Evolutionary conservation across 2,113 vertebrate species (phyloP), one percentile per base, ranked within the genome.

Genomic region (Thamnaconus septentrionalis): DNA sequence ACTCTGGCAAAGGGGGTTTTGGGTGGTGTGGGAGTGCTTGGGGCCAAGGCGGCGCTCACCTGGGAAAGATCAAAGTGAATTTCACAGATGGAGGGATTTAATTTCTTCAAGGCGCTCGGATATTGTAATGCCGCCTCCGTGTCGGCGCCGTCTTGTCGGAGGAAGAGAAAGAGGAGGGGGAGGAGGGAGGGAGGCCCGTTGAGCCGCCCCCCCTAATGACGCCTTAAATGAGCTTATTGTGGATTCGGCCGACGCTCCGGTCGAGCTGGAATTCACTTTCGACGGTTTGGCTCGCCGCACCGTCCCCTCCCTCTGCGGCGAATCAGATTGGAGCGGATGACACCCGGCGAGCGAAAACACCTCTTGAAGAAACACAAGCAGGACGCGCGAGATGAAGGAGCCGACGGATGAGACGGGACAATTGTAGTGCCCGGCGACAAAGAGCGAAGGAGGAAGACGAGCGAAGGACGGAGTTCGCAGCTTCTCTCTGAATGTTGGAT

Each of bases 1-100:
- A 41, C 41, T 53, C 40, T 11, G 53, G 61, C 51, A 4, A 46
- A 64, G 12, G 60, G 52, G 10, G 57, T 66, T 49, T 50, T 48
- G 57, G 74, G 75, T 31, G 61, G 12, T 3, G 75, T 73, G 72
- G 57, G 66, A 11, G 48, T 56, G 52, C 59, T 40, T 49, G 39
- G 5, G 56, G 55, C 59, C 50, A 41, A 63, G 58, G 53, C 5
- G 0, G 8, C 48, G 58, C 64, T 79, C 64, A 78, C 64, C 68
- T 69, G 52, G 6, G 12, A 64, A 46, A 77, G 72, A 79, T 84
- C 71, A 88, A 82, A 85, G 73, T 7, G 9, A 31, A 54, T 58
- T 64, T 75, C 53, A 52, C 8, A 61, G 59, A 73, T 46, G 49
- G 52, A 61, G 54, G 56, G 73, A 70, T 64, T 65, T 62, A 9